Conservation (phyloP, 2,113 vertebrate genomes). For the Odocoileus hemionus region DNA sequence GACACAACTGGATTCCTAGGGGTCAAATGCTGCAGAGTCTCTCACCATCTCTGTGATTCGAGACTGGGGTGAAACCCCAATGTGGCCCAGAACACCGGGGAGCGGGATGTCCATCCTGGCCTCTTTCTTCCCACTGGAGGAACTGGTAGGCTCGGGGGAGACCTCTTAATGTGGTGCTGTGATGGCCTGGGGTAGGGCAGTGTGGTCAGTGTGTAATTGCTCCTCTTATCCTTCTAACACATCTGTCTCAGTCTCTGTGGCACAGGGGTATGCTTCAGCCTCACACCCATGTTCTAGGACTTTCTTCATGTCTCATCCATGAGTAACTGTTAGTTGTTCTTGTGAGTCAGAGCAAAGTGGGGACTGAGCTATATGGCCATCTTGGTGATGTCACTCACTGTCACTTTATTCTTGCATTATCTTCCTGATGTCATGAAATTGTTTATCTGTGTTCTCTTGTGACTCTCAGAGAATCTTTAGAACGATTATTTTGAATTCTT, state of each 20-base stretch:
- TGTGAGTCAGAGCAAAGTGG: not conserved
- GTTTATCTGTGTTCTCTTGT: not conserved
- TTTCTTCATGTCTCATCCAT: not conserved
- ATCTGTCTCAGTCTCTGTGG: not conserved
- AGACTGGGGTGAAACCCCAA: not conserved
- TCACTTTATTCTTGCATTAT: not conserved
- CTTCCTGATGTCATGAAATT: not conserved
- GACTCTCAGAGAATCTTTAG: not conserved
- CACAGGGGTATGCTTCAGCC: not conserved
- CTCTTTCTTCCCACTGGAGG: not conserved
- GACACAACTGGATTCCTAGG: not conserved
- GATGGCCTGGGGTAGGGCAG: too few relatives aligned
- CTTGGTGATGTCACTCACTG: not conserved
- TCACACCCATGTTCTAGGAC: not conserved
- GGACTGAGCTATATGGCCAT: too few relatives aligned
- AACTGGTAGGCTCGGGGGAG: not conserved
- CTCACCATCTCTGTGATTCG: not conserved
- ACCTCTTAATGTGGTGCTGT: not conserved
- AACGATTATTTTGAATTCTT: not conserved
- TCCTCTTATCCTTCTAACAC: not conserved
- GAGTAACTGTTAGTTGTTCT: not conserved
- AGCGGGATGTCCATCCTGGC: not conserved
- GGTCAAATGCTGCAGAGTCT: not conserved
- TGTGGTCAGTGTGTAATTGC: not conserved
- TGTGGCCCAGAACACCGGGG: not conserved